Evolutionary conservation across 92 coral and sea anemone genomes (phyloP).

Genomic region (Actinostola sp.): DNA sequence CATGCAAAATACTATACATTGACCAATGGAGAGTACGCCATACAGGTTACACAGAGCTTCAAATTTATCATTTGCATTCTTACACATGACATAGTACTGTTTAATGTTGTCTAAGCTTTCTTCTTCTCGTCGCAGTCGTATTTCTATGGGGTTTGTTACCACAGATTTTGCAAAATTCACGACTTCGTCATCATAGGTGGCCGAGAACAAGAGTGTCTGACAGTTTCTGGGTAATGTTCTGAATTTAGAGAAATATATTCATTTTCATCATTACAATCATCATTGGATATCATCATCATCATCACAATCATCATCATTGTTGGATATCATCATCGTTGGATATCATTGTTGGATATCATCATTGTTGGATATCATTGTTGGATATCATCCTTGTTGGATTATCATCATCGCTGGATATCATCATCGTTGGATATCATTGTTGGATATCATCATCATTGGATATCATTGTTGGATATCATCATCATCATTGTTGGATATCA

Average conservation of each 20-base stretch:
- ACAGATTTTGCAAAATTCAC: constrained; percentile 88
- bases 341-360: too few relatives aligned
- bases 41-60: constrained; percentile 93
- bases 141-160: constrained; percentile 80
- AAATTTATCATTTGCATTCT: constrained; percentile 76
- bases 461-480: too few relatives aligned
- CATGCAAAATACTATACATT: constrained; percentile 96
- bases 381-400: too few relatives aligned
- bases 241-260: background rate
- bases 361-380: too few relatives aligned
- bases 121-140: constrained; percentile 91
- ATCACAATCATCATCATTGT: too few relatives aligned
- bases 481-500: too few relatives aligned
- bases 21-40: constrained; percentile 91
- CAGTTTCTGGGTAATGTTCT: constrained; percentile 77
- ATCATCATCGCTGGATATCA: too few relatives aligned
- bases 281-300: too few relatives aligned
- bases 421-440: too few relatives aligned
- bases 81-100: constrained; percentile 87
- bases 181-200: constrained; percentile 92
- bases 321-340: too few relatives aligned
- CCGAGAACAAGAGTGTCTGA: constrained; percentile 91
- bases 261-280: too few relatives aligned
- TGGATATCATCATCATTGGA: too few relatives aligned
- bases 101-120: constrained; percentile 94